Percentiles rank a stretch among this genome's conserved stretches.
phyloP scores from a whole-genome alignment of 2,113 vertebrate species.

The Boulengerochromis microlepis region DNA sequence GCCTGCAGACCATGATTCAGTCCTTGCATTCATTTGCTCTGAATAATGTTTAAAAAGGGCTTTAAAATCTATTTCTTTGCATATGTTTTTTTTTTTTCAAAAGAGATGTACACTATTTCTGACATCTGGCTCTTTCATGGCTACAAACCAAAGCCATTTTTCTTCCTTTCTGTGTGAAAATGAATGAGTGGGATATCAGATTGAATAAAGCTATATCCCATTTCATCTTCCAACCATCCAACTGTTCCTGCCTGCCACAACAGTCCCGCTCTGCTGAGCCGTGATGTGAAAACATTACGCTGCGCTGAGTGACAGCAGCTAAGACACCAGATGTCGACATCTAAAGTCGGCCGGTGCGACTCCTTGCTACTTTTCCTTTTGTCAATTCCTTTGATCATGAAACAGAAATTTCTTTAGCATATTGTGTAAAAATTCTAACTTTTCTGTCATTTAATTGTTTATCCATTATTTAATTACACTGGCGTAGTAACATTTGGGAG shows the following conservation, averaged over 20 bases:
- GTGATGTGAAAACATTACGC: conserved; percentile 28
- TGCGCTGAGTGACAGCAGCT: conserved; percentile 22
- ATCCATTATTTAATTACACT: background rate
- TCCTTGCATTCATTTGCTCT: background rate
- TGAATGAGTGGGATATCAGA: background rate
- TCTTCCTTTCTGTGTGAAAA: background rate
- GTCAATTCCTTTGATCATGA: conserved; percentile 6
- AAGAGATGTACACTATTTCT: background rate
- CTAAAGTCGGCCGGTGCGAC: background rate
- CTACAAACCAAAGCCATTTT: background rate
- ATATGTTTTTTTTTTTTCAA: background rate
- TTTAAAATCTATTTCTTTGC: background rate
- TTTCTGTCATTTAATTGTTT: background rate
- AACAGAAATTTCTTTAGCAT: background rate
- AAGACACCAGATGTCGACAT: conserved; percentile 31
- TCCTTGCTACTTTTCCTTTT: background rate
- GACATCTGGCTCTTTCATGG: background rate
- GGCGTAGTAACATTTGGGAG: background rate
- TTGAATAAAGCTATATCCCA: background rate
- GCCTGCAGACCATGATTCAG: background rate
- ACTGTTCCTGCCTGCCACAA: background rate
- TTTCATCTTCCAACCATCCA: conserved; percentile 1
- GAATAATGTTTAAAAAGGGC: background rate
- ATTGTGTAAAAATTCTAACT: background rate
- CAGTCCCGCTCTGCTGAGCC: conserved; percentile 13